phyloP scores from a whole-genome alignment of 2,797 vertebrate species.

The Vireo griseus region DNA sequence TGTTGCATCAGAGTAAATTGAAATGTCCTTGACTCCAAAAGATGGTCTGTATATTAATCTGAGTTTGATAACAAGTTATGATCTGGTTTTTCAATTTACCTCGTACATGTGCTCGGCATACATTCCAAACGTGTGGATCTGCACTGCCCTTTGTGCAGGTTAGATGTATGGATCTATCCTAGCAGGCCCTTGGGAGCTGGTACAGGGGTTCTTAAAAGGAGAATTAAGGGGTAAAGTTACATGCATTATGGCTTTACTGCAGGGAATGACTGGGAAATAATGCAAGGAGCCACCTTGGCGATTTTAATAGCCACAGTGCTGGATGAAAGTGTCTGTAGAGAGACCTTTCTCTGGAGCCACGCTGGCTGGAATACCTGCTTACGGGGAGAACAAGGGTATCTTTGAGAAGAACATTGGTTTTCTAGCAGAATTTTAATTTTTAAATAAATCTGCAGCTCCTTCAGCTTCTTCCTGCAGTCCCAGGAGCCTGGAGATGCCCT shows the following conservation, averaged over 20 bases:
- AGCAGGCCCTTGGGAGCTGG: not conserved
- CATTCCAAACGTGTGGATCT: not conserved
- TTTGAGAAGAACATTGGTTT: not conserved
- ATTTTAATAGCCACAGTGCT: not conserved
- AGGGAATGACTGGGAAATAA: not conserved
- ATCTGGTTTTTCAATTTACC: not conserved
- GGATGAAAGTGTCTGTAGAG: not conserved
- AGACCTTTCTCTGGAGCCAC: not conserved
- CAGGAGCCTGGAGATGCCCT: not conserved
- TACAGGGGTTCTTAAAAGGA: not conserved
- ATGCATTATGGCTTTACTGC: not conserved
- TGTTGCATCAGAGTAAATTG: not conserved
- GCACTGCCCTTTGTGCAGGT: not conserved
- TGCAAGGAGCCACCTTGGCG: not conserved
- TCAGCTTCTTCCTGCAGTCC: constrained; percentile 6
- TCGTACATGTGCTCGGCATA: not conserved
- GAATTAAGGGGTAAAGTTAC: not conserved
- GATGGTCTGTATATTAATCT: not conserved
- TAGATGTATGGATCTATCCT: not conserved
- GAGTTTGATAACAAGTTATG: not conserved
- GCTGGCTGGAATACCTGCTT: not conserved
- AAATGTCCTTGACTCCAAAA: constrained; percentile 11
- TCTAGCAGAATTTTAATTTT: constrained; percentile 10
- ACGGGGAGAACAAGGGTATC: not conserved
- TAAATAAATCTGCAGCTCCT: constrained; percentile 6